These are phyloP conservation scores for Penaeus indicus DNA, from an alignment of 1,140 invertebrate species.

Conservation along the genomic window DNA sequence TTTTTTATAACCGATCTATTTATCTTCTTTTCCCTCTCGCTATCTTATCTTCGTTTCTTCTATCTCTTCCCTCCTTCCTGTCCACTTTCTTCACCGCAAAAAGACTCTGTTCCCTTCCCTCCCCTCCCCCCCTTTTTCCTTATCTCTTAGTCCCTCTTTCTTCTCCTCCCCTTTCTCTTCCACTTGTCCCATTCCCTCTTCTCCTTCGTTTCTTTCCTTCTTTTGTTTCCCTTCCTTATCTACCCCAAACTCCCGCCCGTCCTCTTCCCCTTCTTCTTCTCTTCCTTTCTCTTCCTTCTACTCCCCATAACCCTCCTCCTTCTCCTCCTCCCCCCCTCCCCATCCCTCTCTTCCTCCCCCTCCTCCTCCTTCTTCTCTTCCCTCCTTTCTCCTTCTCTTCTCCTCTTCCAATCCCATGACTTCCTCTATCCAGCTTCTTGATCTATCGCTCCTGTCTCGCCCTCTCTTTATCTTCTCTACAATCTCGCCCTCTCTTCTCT, in stretches of 20 bases:
- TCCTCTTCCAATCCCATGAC: neutral
- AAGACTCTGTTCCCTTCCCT: too few relatives aligned
- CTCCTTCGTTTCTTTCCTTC: neutral
- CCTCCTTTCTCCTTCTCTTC: neutral
- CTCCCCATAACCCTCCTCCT: too few relatives aligned
- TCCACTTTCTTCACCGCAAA: too few relatives aligned
- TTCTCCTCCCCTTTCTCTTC: slow-evolving; percentile 1
- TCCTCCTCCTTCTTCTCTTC: neutral
- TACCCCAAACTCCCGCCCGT: neutral
- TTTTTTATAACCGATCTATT: too few relatives aligned
- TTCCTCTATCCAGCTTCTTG: neutral
- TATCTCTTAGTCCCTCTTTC: neutral
- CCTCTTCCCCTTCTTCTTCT: neutral
- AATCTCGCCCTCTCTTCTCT: neutral
- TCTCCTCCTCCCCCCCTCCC: neutral
- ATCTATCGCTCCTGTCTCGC: neutral
- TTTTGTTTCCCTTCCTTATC: neutral
- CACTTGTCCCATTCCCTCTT: neutral
- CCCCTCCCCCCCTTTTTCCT: too few relatives aligned
- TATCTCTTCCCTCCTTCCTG: too few relatives aligned
- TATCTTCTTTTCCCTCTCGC: too few relatives aligned
- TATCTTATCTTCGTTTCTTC: too few relatives aligned
- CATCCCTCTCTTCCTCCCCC: neutral
- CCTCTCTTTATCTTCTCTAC: slow-evolving; percentile 1
- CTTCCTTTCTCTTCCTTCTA: neutral